Percentiles rank a stretch among this genome's conserved stretches.
Evolutionary conservation across 2,113 vertebrate genomes (phyloP).

Genomic region (Spilogale gracilis): DNA sequence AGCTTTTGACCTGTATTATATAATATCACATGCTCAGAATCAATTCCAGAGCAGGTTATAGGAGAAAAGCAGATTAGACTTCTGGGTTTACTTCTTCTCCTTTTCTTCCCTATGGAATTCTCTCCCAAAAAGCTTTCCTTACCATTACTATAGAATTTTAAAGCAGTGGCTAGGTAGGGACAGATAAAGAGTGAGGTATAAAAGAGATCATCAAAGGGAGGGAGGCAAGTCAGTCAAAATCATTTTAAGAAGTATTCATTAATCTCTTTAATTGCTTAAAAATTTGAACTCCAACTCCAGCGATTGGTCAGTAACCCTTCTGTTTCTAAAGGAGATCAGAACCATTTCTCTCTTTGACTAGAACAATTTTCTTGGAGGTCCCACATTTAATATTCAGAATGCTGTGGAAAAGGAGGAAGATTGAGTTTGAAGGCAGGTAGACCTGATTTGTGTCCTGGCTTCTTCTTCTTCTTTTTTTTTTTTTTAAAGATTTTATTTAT

Average conservation of each 20-base stretch:
- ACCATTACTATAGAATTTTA: neutral
- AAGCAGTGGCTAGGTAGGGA: neutral
- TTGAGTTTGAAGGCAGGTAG: neutral
- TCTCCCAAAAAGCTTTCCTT: neutral
- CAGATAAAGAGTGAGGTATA: neutral
- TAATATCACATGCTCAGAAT: neutral
- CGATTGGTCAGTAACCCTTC: neutral
- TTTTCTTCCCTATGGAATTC: neutral
- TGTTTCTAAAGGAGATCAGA: neutral
- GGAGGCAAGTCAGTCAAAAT: neutral
- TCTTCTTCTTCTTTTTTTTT: neutral
- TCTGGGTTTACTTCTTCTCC: neutral
- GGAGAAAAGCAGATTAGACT: neutral
- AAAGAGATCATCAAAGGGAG: neutral
- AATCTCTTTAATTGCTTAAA: neutral
- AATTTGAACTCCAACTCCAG: neutral
- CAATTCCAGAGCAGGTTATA: neutral
- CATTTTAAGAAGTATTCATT: neutral
- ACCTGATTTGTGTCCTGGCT: neutral
- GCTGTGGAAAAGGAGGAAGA: neutral
- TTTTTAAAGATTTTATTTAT: too few relatives aligned
- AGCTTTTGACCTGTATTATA: neutral
- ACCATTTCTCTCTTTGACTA: neutral
- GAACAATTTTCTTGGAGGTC: neutral
- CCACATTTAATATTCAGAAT: neutral